phyloP scores from a whole-genome alignment of 2,113 vertebrate species.

The Rousettus leschenaultii region DNA sequence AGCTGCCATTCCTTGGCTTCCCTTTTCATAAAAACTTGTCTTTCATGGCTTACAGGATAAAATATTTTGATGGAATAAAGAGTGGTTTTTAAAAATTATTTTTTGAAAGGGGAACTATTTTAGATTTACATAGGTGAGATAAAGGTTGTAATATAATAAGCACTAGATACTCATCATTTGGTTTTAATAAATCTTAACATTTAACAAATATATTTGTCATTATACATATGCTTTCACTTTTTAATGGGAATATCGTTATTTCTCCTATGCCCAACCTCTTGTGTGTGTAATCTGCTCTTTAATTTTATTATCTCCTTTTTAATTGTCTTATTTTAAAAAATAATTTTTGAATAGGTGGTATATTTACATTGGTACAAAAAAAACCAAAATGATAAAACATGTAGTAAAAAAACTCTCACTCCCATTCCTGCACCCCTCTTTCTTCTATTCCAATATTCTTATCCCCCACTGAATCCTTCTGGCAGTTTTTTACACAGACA shows the following conservation, averaged over 20 bases:
- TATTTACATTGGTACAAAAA: neutral
- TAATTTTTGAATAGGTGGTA: constrained; percentile 13
- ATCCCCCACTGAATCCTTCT: neutral
- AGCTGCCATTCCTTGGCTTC: neutral
- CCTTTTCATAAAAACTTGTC: neutral
- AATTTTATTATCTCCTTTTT: neutral
- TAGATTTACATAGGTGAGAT: neutral
- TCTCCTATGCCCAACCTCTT: neutral
- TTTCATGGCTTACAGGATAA: neutral
- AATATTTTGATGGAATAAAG: constrained; percentile 1
- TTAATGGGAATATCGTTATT: neutral
- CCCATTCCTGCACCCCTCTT: neutral
- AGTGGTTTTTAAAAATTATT: neutral
- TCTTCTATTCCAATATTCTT: neutral
- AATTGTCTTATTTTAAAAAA: constrained; percentile 5
- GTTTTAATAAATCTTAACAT: neutral
- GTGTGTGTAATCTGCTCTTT: neutral
- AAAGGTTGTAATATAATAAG: neutral
- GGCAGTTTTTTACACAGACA: neutral
- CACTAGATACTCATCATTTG: neutral
- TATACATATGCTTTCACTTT: neutral
- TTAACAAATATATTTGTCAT: neutral
- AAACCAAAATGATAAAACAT: neutral
- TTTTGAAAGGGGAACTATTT: neutral
- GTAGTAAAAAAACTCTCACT: neutral